These are phyloP conservation scores for Apogon talboti DNA, from an alignment of 2,797 vertebrate genomes.

Conservation along the genomic window DNA sequence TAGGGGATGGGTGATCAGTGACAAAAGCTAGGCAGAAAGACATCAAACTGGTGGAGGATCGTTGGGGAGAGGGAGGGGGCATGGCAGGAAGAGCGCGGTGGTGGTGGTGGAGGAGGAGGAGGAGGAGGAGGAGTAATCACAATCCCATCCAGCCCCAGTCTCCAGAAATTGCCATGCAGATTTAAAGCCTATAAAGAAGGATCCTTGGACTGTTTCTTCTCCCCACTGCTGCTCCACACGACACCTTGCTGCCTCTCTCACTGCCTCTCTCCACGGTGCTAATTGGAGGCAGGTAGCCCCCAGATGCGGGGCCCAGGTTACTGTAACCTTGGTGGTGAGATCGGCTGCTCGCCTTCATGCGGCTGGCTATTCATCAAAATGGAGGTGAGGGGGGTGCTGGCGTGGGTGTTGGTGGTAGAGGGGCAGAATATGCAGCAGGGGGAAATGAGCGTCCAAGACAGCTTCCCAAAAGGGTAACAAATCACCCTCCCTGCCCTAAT, in stretches of 20 bases:
- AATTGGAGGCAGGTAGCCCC: constrained; percentile 84
- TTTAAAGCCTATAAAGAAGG: constrained; percentile 81
- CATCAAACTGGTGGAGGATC: constrained; percentile 79
- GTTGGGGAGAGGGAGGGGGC: constrained; percentile 23
- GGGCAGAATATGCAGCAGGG: constrained; percentile 79
- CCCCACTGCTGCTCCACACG: constrained; percentile 27
- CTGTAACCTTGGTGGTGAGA: constrained; percentile 86
- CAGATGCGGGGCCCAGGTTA: constrained; percentile 82
- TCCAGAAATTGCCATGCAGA: constrained; percentile 84
- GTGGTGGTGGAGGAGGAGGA: not conserved
- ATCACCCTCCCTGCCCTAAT: constrained; percentile 78
- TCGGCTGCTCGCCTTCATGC: constrained; percentile 80
- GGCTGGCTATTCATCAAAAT: constrained; percentile 85
- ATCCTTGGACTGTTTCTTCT: constrained; percentile 70
- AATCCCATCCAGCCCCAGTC: constrained; percentile 74
- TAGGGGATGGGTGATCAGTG: constrained; percentile 81
- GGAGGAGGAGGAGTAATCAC: constrained; percentile 76
- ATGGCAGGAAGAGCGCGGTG: constrained; percentile 36
- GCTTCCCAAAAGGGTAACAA: constrained; percentile 85
- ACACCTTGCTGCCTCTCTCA: constrained; percentile 39
- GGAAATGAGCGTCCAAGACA: constrained; percentile 82
- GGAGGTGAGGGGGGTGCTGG: constrained; percentile 37
- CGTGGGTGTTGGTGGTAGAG: constrained; percentile 60
- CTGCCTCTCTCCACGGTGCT: constrained; percentile 62
- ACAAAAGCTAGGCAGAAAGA: constrained; percentile 77